Base-by-base conservation (phyloP, 2,113 vertebrate genomes). In the Marmota flaviventris region DNA sequence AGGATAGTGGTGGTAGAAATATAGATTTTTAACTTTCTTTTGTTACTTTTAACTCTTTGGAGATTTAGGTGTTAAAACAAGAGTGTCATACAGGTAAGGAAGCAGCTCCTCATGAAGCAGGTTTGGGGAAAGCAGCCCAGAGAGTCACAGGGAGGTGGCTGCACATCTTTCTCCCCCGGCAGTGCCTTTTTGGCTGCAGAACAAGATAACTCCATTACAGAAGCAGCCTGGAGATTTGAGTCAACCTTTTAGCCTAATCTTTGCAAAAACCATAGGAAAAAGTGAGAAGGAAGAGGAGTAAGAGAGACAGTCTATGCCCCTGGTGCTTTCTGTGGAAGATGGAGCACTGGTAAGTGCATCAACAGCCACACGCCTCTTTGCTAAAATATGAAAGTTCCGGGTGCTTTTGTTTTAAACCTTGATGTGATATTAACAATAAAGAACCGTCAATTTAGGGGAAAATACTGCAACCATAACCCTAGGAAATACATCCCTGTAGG, bases 351-450 rank as follows among this genome's bases (percentile, higher is more conserved):
- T 51, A 72, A 37, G 27, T 48, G 3, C 32, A 42, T 70, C 24
- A 65, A 61, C 27, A 8, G 65, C 8, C 37, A 13, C 39, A 89
- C 0, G 4, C 10, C 16, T 89, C 72, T 81, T 91, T 67, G 76
- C 87, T 85, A 78, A 87, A 87, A 63, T 69, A 58, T 12, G 9
- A 56, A 56, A 56, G 61, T 14, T n/a, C 91, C 20, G 8, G 75
- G 25, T 24, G 24, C 61, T 73, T 96, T 93, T 58, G 25, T 82
- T 93, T 81, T 56, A 70, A 91, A 37, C 48, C 73, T 91, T 37
- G 39, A 83, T 84, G 27, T 37, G 61, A 86, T 78, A n/a, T 39
- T 34, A 92, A 53, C 22, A 87, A 53, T 84, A 70, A 94, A 89
- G 72, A 73, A 12, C 25, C 45, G 16, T 37, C 45, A 63, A 25